Conservation (phyloP, 2,797 vertebrate species). For the Octomys mimax region DNA sequence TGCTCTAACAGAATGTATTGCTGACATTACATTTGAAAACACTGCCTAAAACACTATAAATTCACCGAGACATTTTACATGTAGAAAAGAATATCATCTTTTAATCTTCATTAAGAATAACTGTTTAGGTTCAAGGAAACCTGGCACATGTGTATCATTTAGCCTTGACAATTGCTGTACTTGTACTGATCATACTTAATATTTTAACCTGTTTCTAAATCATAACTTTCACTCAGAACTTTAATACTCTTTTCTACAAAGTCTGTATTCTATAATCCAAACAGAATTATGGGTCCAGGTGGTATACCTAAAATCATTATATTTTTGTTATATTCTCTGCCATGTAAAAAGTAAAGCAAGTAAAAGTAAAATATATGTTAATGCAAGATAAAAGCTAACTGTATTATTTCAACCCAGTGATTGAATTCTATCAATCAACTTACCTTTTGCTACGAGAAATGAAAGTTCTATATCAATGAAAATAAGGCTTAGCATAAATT, state of each 20-base stretch:
- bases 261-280: slow-evolving; percentile 21
- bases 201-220: slow-evolving; percentile 21
- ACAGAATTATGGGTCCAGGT: slow-evolving; percentile 60
- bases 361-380: slow-evolving; percentile 77
- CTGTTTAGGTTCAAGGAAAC: not conserved
- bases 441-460: slow-evolving; percentile 81
- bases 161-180: not conserved
- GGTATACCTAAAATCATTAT: slow-evolving; percentile 73
- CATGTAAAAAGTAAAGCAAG: slow-evolving; percentile 79
- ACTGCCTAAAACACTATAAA: not conserved
- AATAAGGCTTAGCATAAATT: slow-evolving; percentile 81
- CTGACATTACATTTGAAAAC: not conserved
- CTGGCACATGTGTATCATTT: slow-evolving; percentile 2
- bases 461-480: slow-evolving; percentile 71
- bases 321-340: slow-evolving; percentile 76
- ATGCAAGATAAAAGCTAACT: slow-evolving; percentile 81
- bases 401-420: slow-evolving; percentile 80
- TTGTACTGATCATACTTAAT: not conserved
- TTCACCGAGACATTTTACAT: slow-evolving; percentile 20
- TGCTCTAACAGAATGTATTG: not conserved
- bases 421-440: slow-evolving; percentile 87
- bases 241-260: slow-evolving; percentile 48
- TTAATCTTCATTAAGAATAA: not conserved
- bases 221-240: not conserved
- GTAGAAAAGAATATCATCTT: not conserved